Percentiles rank a stretch among this genome's conserved stretches.
phyloP scores from a whole-genome alignment of 2,888 invertebrate species.

The Eristalinus sepulchralis region DNA sequence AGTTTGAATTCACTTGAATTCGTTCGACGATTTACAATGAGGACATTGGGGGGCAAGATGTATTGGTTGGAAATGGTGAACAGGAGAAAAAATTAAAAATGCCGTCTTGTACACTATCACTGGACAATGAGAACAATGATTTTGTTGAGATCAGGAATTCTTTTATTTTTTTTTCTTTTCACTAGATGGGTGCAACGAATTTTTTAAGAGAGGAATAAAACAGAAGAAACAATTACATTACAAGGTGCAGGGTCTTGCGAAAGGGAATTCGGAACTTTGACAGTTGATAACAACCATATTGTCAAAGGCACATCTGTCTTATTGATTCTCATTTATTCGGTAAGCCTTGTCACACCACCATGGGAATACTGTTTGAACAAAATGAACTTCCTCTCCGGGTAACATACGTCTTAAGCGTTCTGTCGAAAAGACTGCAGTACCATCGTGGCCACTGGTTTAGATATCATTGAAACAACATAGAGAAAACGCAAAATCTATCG shows the following conservation, averaged over 20 bases:
- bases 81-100: constrained; percentile 15
- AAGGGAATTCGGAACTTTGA: too few species aligned
- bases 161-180: not conserved
- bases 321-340: not conserved
- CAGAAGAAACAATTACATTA: not conserved
- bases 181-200: not conserved
- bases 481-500: too few species aligned
- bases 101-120: not conserved
- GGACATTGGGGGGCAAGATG: constrained; percentile 2
- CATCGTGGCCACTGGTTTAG: too few species aligned
- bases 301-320: too few species aligned
- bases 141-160: not conserved
- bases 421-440: too few species aligned
- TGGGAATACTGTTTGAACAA: too few species aligned
- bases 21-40: constrained; percentile 34
- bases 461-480: too few species aligned
- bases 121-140: not conserved
- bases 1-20: constrained; percentile 32
- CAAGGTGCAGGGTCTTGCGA: not conserved
- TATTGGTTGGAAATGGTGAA: not conserved
- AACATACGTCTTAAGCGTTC: too few species aligned
- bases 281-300: too few species aligned
- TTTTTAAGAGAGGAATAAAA: not conserved
- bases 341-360: too few species aligned
- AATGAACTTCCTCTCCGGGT: too few species aligned